These are phyloP conservation scores for Branchellion lobata DNA, from an alignment of 2,888 invertebrate species.

Conservation along the genomic window DNA sequence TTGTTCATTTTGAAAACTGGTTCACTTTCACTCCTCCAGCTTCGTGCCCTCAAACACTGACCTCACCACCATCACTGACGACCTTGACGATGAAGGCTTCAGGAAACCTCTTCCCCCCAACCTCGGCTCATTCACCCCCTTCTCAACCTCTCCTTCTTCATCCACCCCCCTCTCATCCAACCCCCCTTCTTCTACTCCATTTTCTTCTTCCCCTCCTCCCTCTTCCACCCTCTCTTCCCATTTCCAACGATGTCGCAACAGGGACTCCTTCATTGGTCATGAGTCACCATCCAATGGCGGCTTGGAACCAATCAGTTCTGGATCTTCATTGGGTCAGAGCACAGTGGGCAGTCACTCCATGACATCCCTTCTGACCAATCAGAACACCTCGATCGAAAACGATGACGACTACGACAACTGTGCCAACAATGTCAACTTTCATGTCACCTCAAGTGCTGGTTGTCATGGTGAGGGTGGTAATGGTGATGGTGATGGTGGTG, in stretches of 20 bases:
- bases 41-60: neutral
- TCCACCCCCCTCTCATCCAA: neutral
- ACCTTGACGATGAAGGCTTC: neutral
- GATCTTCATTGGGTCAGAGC: neutral
- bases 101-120: neutral
- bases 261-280: neutral
- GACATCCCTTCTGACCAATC: constrained; percentile 6
- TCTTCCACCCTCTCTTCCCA: neutral
- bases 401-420: neutral
- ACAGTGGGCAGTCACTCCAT: neutral
- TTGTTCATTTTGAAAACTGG: no score
- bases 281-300: neutral
- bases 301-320: constrained; percentile 6
- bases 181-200: neutral
- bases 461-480: neutral
- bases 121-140: neutral
- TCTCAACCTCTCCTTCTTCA: neutral
- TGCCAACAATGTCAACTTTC: neutral
- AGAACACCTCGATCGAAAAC: neutral
- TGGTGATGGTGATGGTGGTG: neutral
- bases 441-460: neutral
- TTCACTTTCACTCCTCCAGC: neutral
- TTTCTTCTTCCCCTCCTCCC: neutral
- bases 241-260: neutral
- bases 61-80: constrained; percentile 1